Base-by-base conservation (phyloP, 2,797 vertebrate genomes). In the Darevskia mixta region DNA sequence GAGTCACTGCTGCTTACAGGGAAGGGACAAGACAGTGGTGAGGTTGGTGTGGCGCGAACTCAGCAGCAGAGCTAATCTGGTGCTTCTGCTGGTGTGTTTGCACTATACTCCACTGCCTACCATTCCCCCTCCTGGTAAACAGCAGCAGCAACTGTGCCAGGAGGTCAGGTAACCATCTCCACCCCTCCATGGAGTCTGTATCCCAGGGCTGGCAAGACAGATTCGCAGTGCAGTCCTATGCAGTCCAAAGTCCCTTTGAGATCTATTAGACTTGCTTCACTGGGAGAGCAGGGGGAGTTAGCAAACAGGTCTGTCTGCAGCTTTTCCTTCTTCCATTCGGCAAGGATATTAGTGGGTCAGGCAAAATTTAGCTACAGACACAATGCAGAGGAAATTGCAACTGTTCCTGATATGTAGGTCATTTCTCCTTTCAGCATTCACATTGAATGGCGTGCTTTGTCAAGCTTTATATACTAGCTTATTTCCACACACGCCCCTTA, bases 351-450 rank as follows among this genome's bases (percentile, higher is more conserved):
- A 81, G 58, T 38, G 45, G 0, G 87, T 81, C 71, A 64, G 84
- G 32, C 69, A 80, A 45, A 66, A 64, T 15, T 23, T 58, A 86
- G 88, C 27, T 0, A 0, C 79, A 89, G 86, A 90, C 35, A 55
- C 11, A 6, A n/a, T 87, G 35, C 43, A 41, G 76, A 87, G 0
- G 4, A 82, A 90, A 83, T 87, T 87, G 61, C 0, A 0, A 43
- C 92, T 10, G 0, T 41, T 81, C 27, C 78, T 89, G 89, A 88
- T 88, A 88, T 89, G 89, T 92, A 93, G 91, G 92, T 95, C 90
- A 91, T 5, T 81, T 89, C 86, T 93, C 86, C 89, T 91, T 87
- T 66, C 79, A 4, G 18, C 86, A 3, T 6, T 85, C 83, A 76
- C 25, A 1, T 86, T 79, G 90, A 49, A 29, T 78, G 49, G 49